These are phyloP conservation scores for Mycogona germanica DNA, from an alignment of 2,888 invertebrate species.

Conservation along the genomic window DNA sequence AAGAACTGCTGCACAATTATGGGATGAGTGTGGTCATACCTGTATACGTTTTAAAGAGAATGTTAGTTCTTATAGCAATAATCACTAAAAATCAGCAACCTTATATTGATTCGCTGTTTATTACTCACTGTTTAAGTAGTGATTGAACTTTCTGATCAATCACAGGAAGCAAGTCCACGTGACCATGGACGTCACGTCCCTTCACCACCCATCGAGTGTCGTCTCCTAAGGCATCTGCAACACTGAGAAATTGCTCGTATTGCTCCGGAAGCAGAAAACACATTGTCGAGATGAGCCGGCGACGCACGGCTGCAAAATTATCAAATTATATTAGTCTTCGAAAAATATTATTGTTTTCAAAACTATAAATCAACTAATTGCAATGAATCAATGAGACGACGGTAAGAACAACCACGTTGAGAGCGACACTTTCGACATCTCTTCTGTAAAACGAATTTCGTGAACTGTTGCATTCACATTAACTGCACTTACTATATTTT, in stretches of 20 bases:
- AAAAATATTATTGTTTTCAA: slow-evolving; percentile 8
- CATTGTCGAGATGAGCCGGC: slow-evolving; percentile 22
- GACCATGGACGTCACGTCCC: slow-evolving; percentile 17
- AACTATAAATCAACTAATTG: not conserved
- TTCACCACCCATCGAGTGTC: slow-evolving; percentile 26
- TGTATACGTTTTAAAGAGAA: not conserved
- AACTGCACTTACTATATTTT: too few relatives aligned
- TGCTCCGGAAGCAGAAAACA: slow-evolving; percentile 30
- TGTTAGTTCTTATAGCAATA: not conserved
- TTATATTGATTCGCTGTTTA: too few relatives aligned
- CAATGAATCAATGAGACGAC: not conserved
- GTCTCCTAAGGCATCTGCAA: slow-evolving; percentile 27
- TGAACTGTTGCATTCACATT: too few relatives aligned
- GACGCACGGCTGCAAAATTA: slow-evolving; percentile 9
- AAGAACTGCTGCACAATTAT: slow-evolving; percentile 25
- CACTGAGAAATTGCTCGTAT: slow-evolving; percentile 28
- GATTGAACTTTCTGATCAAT: slow-evolving; percentile 8
- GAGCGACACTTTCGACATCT: too few relatives aligned
- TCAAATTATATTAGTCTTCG: not conserved
- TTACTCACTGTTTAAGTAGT: slow-evolving; percentile 5
- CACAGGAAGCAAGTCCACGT: slow-evolving; percentile 13
- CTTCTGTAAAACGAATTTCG: too few relatives aligned
- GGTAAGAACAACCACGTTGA: not conserved
- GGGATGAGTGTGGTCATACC: slow-evolving; percentile 9
- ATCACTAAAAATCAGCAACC: too few relatives aligned